These are phyloP conservation scores for Barnardius zonarius DNA, from an alignment of 2,113 vertebrate genomes.

Conservation along the genomic window DNA sequence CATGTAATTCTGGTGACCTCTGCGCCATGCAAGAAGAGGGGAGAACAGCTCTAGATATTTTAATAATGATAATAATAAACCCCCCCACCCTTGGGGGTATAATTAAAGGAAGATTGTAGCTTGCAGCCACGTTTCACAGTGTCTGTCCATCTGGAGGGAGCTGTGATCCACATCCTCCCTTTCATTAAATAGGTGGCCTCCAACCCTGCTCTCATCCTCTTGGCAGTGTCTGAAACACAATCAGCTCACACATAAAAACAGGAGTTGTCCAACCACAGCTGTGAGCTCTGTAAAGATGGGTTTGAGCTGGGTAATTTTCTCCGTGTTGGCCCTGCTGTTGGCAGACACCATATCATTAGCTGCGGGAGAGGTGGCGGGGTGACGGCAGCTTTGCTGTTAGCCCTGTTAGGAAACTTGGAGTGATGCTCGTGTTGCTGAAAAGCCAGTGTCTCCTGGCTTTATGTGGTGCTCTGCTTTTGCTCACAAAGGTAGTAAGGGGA, in stretches of 20 bases:
- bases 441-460: background rate
- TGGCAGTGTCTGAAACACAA: background rate
- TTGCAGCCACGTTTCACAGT: background rate
- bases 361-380: background rate
- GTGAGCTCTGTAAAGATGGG: conserved; percentile 15
- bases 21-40: rapidly evolving
- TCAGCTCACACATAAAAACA: background rate
- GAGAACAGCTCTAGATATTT: background rate
- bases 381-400: background rate
- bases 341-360: background rate
- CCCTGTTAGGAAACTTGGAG: background rate
- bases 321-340: background rate
- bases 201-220: background rate
- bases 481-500: background rate
- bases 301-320: conserved; percentile 35
- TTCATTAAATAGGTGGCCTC: background rate
- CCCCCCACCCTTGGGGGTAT: background rate
- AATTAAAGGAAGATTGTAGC: background rate
- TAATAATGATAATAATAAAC: background rate
- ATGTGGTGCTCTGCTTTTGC: background rate
- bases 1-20: background rate
- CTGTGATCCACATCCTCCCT: background rate
- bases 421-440: background rate
- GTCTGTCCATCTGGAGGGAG: background rate
- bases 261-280: background rate